Evolutionary conservation across 35 echinoderm and acorn worm species (phyloP).

Genomic region (Holothuria glaberrima): DNA sequence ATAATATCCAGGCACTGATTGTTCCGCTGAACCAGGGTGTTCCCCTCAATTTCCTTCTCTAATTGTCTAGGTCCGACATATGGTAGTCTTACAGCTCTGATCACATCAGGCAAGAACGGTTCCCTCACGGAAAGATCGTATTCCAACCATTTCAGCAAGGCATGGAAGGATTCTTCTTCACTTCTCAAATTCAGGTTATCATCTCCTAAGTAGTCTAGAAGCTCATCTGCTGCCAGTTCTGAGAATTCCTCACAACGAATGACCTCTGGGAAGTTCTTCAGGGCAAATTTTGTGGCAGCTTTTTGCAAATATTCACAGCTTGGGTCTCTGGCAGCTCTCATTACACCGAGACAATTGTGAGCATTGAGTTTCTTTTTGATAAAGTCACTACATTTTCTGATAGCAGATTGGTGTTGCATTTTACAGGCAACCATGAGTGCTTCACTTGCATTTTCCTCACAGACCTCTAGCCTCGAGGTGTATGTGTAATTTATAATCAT

Average conservation of each 20-base stretch:
- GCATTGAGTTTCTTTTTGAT: constrained; percentile 82
- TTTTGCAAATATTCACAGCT: constrained; percentile 86
- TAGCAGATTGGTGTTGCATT: constrained; percentile 86
- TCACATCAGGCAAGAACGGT: constrained; percentile 57
- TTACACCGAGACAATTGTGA: constrained; percentile 86
- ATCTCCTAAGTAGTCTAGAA: constrained; percentile 89
- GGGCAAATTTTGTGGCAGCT: constrained; percentile 86
- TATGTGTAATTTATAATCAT: constrained; percentile 94
- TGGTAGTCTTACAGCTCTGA: constrained; percentile 75
- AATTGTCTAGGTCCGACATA: constrained; percentile 80
- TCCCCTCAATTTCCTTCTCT: constrained; percentile 58
- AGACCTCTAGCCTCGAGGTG: constrained; percentile 90
- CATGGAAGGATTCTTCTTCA: constrained; percentile 91
- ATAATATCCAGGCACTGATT: constrained; percentile 79
- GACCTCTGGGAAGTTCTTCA: constrained; percentile 92
- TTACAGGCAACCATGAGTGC: constrained; percentile 76
- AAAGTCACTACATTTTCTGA: constrained; percentile 94
- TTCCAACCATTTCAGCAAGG: constrained; percentile 88
- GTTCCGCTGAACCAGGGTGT: constrained; percentile 65
- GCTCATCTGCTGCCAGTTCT: constrained; percentile 69
- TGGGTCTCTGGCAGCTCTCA: constrained; percentile 72
- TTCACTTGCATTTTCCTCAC: constrained; percentile 91
- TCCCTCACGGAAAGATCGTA: constrained; percentile 69
- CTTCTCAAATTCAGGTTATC: constrained; percentile 84
- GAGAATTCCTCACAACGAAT: constrained; percentile 80